Conservation (phyloP, 1,140 invertebrate genomes). For the Halesus radiatus region DNA sequence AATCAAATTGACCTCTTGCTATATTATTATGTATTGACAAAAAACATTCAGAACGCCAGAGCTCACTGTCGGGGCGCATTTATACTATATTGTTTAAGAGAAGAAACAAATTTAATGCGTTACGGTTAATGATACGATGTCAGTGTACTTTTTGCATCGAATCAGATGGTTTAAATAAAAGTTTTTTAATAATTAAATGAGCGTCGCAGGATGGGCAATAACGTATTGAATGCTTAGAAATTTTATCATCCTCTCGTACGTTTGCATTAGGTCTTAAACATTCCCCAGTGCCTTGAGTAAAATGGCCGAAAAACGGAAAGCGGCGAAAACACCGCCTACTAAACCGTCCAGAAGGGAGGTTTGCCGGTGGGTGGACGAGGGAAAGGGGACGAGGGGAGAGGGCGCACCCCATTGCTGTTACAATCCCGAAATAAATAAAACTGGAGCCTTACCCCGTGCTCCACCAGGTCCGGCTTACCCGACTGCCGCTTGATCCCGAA, state of each 20-base stretch:
- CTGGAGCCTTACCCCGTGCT: conserved; percentile 46
- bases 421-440: conserved; percentile 58
- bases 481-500: neutral
- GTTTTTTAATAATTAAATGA: neutral
- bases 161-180: neutral
- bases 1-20: too few relatives aligned
- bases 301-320: conserved; percentile 41
- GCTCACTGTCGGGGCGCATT: too few relatives aligned
- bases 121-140: too few relatives aligned
- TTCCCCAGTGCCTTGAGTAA: conserved; percentile 22
- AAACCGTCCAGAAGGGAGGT: conserved; percentile 50
- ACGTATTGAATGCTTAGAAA: conserved; percentile 7
- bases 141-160: neutral
- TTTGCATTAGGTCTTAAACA: conserved; percentile 47
- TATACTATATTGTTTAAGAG: too few relatives aligned
- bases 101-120: too few relatives aligned
- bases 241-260: conserved; percentile 19
- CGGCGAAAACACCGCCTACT: conserved; percentile 48
- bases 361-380: neutral
- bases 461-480: conserved; percentile 19
- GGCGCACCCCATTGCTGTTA: conserved; percentile 48
- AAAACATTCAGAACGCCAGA: too few relatives aligned
- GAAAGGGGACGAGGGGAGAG: conserved; percentile 38
- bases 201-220: neutral
- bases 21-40: too few relatives aligned